These are phyloP conservation scores for Varanus salvator DNA, from an alignment of 2,113 vertebrate species.

Conservation along the genomic window DNA sequence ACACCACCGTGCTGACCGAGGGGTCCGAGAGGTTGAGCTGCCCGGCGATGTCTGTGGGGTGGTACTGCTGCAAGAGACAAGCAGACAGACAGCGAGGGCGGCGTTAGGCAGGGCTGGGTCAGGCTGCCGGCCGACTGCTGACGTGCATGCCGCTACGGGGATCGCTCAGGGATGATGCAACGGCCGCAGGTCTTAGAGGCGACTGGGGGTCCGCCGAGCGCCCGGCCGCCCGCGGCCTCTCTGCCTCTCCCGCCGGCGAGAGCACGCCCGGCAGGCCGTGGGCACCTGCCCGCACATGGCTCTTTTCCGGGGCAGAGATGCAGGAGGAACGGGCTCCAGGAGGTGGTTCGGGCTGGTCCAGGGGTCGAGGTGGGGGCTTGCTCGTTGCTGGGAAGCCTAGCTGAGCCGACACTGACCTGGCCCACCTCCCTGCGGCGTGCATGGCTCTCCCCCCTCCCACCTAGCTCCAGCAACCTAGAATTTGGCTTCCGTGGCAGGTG, in stretches of 20 bases:
- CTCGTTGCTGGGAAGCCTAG: constrained; percentile 59
- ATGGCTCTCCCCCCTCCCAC: constrained; percentile 46
- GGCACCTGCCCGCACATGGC: constrained; percentile 13
- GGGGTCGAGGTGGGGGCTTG: background rate
- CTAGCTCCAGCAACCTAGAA: constrained; percentile 64
- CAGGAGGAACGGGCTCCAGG: constrained; percentile 37
- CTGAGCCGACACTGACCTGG: constrained; percentile 41
- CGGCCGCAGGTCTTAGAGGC: constrained; percentile 28
- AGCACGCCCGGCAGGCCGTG: constrained; percentile 12
- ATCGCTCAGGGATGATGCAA: constrained; percentile 47
- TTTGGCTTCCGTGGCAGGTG: constrained; percentile 44
- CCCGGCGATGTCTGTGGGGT: constrained; percentile 98
- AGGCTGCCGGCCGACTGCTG: background rate
- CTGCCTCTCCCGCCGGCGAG: constrained; percentile 21
- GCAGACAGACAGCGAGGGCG: constrained; percentile 81
- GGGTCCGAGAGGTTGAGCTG: constrained; percentile 99
- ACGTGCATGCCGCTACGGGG: constrained; percentile 45
- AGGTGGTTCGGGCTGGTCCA: constrained; percentile 48
- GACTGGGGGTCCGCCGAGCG: constrained; percentile 45
- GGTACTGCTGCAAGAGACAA: constrained; percentile 95
- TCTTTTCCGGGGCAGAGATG: constrained; percentile 21
- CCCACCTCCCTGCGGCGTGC: constrained; percentile 47
- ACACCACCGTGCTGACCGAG: constrained; percentile 99
- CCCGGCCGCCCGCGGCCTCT: constrained; percentile 12
- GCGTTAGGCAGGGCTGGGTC: constrained; percentile 68